Percentiles rank a stretch among this genome's conserved stretches.
phyloP scores from a whole-genome alignment of 1,140 invertebrate genomes.

The Rhyzopertha dominica region DNA sequence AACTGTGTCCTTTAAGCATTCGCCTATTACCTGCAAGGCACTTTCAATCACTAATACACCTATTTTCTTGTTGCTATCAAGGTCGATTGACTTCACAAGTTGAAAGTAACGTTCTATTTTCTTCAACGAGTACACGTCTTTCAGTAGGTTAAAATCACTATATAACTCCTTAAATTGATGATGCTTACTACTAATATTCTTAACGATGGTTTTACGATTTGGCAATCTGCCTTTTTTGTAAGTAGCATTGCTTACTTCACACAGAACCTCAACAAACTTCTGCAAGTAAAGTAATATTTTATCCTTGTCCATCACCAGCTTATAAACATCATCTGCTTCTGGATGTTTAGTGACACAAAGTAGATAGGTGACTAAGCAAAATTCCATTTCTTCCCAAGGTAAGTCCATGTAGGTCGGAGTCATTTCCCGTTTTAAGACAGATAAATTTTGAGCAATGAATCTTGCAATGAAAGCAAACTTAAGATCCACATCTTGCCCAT shows the following conservation, averaged over 20 bases:
- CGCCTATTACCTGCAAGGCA: no score
- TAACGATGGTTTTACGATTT: conserved; percentile 16
- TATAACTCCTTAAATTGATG: conserved; percentile 24
- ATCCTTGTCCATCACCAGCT: conserved; percentile 12
- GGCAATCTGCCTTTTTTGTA: conserved; percentile 8
- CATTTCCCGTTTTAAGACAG: conserved; percentile 19
- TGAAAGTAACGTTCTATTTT: no score
- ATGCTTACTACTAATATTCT: conserved; percentile 13
- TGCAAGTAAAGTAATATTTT: conserved; percentile 14
- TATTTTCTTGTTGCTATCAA: no score
- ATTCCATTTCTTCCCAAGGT: conserved; percentile 29
- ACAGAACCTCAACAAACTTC: conserved; percentile 14
- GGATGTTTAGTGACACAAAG: conserved; percentile 14
- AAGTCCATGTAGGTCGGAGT: conserved; percentile 20
- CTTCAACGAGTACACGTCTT: conserved; percentile 22
- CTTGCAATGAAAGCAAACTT: no score
- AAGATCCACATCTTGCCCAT: no score
- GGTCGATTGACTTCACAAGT: no score
- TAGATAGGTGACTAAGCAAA: conserved; percentile 24
- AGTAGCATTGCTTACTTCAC: conserved; percentile 2
- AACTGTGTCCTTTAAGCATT: no score
- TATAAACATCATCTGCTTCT: conserved; percentile 20
- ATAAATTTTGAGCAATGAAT: conserved; percentile 22
- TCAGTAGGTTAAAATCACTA: conserved; percentile 18
- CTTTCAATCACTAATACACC: no score